Percentiles rank a stretch among this genome's conserved stretches.
These are phyloP conservation scores for Halcyon malimbica DNA, from an alignment of 2,113 vertebrate genomes.

Conservation along the genomic window DNA sequence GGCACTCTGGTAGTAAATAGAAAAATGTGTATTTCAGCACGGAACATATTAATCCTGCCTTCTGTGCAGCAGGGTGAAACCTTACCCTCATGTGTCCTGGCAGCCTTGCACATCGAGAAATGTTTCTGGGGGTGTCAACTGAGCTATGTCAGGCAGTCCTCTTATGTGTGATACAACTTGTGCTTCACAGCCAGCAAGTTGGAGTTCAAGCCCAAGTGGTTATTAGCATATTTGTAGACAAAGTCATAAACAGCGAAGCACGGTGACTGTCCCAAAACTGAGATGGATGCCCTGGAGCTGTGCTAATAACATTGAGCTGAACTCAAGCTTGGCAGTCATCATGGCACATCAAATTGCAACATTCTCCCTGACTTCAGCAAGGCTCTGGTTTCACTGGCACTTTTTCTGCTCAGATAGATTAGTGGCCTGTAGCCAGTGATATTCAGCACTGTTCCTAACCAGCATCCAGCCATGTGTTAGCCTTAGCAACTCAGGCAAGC, in stretches of 20 bases:
- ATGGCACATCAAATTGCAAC: accelerated
- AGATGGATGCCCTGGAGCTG: background rate
- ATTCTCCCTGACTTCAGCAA: background rate
- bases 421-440: background rate
- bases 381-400: background rate
- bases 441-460: slow-evolving; percentile 1
- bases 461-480: background rate
- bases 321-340: background rate
- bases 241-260: background rate
- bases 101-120: background rate
- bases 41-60: background rate
- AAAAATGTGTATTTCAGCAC: background rate
- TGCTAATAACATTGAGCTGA: background rate
- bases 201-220: background rate
- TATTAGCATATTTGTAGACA: background rate
- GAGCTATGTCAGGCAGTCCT: background rate
- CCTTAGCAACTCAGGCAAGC: background rate
- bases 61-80: background rate
- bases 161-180: background rate
- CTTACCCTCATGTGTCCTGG: background rate
- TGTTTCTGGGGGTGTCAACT: background rate
- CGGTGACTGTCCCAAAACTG: background rate
- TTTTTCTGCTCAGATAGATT: background rate
- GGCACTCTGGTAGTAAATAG: background rate
- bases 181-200: background rate